A percentile compares a stretch with the other conserved stretches of the same genome.
Conservation (phyloP, 2,797 vertebrate species). For the Ptychadena robeensis region DNA sequence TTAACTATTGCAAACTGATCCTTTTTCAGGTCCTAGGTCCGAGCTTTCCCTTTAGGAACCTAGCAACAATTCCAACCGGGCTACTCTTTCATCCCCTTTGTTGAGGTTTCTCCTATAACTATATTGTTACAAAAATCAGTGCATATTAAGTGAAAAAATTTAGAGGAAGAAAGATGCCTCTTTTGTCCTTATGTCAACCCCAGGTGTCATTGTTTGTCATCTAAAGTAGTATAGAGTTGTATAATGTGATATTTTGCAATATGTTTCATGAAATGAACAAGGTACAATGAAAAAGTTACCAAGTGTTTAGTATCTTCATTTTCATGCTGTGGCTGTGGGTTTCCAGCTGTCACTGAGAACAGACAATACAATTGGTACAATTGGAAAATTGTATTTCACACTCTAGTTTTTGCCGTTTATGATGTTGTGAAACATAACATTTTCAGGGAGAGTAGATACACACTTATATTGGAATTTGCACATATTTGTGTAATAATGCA, state of each 20-base stretch:
- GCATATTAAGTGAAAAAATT: too few relatives aligned
- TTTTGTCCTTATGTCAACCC: too few relatives aligned
- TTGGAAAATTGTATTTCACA: neutral
- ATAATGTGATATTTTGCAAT: neutral
- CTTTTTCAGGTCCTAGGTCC: too few relatives aligned
- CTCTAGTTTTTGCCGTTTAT: neutral
- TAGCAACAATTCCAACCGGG: too few relatives aligned
- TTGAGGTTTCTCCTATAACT: too few relatives aligned
- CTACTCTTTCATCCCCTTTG: too few relatives aligned
- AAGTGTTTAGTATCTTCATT: neutral
- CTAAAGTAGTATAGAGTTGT: neutral
- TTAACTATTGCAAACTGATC: too few relatives aligned
- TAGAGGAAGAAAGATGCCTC: too few relatives aligned
- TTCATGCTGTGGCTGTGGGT: neutral
- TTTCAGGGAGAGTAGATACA: neutral
- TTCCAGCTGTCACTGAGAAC: neutral
- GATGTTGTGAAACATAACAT: neutral
- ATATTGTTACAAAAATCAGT: too few relatives aligned
- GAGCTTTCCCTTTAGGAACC: too few relatives aligned
- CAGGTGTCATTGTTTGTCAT: too few relatives aligned
- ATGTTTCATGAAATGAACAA: too few relatives aligned
- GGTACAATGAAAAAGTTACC: neutral
- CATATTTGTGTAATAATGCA: neutral
- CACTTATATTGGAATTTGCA: neutral
- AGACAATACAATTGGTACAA: neutral